A percentile compares a stretch with the other conserved stretches of the same genome.
phyloP scores from a whole-genome alignment of 2,797 vertebrate genomes.

The Tauraco hartlaubi region DNA sequence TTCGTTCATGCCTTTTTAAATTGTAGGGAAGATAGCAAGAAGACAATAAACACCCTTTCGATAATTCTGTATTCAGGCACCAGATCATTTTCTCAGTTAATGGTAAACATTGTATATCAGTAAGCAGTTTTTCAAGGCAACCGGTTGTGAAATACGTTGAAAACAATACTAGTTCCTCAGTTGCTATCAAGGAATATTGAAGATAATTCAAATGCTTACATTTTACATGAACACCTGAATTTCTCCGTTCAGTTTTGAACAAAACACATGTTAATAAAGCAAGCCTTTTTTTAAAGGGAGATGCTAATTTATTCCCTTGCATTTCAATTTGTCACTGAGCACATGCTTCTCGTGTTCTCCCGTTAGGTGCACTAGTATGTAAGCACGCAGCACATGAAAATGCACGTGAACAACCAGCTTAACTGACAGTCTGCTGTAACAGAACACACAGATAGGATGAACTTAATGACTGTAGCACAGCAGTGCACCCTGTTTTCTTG shows the following conservation, averaged over 20 bases:
- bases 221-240: conserved; percentile 61
- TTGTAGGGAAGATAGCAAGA: neutral
- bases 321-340: neutral
- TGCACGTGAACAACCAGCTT: neutral
- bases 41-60: conserved; percentile 32
- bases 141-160: conserved; percentile 71
- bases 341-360: neutral
- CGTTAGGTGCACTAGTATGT: neutral
- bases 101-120: conserved; percentile 56
- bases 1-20: neutral
- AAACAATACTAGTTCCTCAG: conserved; percentile 59
- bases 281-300: neutral
- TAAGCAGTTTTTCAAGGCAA: conserved; percentile 77
- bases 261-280: neutral
- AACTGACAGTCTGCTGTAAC: neutral
- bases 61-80: conserved; percentile 62
- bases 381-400: neutral
- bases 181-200: conserved; percentile 47
- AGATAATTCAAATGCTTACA: conserved; percentile 58
- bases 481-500: neutral
- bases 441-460: neutral
- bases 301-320: neutral
- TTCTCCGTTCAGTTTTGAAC: conserved; percentile 62
- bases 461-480: fast-evolving
- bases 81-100: conserved; percentile 67